Evolutionary conservation across 2,888 invertebrate genomes (phyloP), one percentile per base, ranked within the genome.

Genomic region (Melinaea marsaeus): DNA sequence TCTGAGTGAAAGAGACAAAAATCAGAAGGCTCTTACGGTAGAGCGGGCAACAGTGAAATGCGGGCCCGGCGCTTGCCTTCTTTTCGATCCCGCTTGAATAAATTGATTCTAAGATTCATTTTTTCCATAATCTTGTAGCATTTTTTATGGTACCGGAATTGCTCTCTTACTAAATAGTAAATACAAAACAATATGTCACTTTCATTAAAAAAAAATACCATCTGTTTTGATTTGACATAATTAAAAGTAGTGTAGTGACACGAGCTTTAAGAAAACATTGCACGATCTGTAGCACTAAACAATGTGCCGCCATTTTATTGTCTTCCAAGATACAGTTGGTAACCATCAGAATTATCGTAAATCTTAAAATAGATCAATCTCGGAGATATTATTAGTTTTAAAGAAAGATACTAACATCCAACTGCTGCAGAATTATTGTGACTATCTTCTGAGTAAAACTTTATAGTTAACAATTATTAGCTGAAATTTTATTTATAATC

Each of bases 11-110:
- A 83, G 74, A 74, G 82, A 79, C 67, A 76, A 74, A 77, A 84
- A 86, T 85, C 87, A 83, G 89, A 88, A 88, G 90, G 90, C 89
- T 90, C 88, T 90, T 90, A 90, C 89, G 89, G 90, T 90, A 88
- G 90, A 90, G 79, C 82, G 84, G 86, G 83, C 88, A 86, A 81
- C 87, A 88, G 88, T 79, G 87, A 90, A 89, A 90, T 89, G 90
- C 85, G 85, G 88, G 80, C 80, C 79, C 84, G 75, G 68, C 72
- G 80, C 77, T 83, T 77, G 85, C 85, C 83, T 86, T 82, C 80
- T 84, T 87, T 85, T 89, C 87, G 84, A 88, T 85, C 86, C 84
- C 84, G 87, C 85, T 84, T 85, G 85, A 88, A 88, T 89, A 89
- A 89, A 89, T 90, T 90, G 89, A 89, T 88, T 88, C 81, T 84